These are phyloP conservation scores for Diadema setosum DNA, from an alignment of 35 echinoderm and acorn worm genomes.

Conservation along the genomic window DNA sequence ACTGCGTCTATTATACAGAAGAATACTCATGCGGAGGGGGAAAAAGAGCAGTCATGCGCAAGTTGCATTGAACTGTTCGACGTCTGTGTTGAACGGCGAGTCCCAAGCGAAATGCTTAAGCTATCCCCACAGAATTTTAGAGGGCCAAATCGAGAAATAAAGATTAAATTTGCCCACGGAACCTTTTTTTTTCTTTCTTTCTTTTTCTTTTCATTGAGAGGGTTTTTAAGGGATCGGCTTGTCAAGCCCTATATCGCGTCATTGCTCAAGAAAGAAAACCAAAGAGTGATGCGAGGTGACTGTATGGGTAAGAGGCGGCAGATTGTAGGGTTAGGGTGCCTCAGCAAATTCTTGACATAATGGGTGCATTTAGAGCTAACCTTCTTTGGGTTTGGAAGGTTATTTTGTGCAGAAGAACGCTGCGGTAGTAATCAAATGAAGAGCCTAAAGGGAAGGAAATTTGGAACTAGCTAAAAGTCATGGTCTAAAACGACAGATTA, in stretches of 20 bases:
- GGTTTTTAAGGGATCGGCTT: background rate
- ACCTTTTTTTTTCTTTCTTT: background rate
- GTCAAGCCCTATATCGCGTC: background rate
- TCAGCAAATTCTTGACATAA: too few relatives aligned
- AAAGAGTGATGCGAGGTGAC: background rate
- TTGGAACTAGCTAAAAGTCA: too few relatives aligned
- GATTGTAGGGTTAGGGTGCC: too few relatives aligned
- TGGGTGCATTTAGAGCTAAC: too few relatives aligned
- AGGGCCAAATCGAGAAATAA: background rate
- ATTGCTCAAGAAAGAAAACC: background rate
- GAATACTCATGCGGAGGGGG: background rate
- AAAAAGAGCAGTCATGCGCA: background rate
- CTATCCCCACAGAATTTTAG: background rate
- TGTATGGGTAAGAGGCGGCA: background rate
- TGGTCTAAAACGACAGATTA: too few relatives aligned
- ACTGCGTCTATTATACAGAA: background rate
- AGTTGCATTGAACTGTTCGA: background rate
- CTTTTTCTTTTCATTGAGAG: too few relatives aligned
- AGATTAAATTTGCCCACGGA: slow-evolving; percentile 14
- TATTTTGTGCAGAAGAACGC: too few relatives aligned
- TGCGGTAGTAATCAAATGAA: too few relatives aligned
- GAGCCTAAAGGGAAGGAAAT: too few relatives aligned
- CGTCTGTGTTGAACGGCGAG: background rate
- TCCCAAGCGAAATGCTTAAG: background rate
- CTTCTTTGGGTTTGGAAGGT: too few relatives aligned